Evolutionary conservation across 2,888 invertebrate species (phyloP).

Genomic region (Bellardia pandia): DNA sequence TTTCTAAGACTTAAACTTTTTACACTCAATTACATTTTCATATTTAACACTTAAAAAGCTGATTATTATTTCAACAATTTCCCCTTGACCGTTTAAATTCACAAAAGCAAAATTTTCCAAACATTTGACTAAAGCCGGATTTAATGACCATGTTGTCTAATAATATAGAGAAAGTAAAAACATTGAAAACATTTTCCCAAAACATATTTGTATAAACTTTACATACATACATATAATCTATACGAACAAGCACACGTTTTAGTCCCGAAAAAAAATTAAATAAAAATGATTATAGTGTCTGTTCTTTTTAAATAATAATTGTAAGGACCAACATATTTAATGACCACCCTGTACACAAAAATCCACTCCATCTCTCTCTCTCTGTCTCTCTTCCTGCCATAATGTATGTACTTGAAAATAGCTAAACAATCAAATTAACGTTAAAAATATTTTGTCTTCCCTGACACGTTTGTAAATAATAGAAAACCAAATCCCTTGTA

Average conservation of each 20-base stretch:
- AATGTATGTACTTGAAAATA: conserved; percentile 50
- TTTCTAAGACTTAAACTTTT: conserved; percentile 60
- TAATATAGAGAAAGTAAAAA: conserved; percentile 51
- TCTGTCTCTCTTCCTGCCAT: conserved; percentile 1
- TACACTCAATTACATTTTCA: conserved; percentile 70
- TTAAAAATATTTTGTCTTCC: conserved; percentile 63
- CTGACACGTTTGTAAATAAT: conserved; percentile 48
- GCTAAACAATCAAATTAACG: conserved; percentile 73
- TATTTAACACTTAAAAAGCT: conserved; percentile 53
- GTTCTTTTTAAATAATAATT: conserved; percentile 67
- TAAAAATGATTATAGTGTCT: conserved; percentile 70
- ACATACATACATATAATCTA: conserved; percentile 33
- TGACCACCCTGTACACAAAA: conserved; percentile 59
- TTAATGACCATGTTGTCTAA: conserved; percentile 64
- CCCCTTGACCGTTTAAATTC: conserved; percentile 43
- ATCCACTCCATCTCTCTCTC: too few relatives aligned
- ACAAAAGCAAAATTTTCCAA: conserved; percentile 59
- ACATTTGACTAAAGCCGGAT: conserved; percentile 71
- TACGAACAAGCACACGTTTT: conserved; percentile 42
- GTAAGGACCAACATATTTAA: conserved; percentile 60
- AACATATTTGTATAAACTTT: conserved; percentile 31
- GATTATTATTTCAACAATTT: conserved; percentile 37
- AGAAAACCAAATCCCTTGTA: conserved; percentile 62
- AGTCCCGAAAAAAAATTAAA: conserved; percentile 1
- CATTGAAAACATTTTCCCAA: conserved; percentile 59